phyloP scores from a whole-genome alignment of 2,113 vertebrate genomes.

The Chaetura pelagica region DNA sequence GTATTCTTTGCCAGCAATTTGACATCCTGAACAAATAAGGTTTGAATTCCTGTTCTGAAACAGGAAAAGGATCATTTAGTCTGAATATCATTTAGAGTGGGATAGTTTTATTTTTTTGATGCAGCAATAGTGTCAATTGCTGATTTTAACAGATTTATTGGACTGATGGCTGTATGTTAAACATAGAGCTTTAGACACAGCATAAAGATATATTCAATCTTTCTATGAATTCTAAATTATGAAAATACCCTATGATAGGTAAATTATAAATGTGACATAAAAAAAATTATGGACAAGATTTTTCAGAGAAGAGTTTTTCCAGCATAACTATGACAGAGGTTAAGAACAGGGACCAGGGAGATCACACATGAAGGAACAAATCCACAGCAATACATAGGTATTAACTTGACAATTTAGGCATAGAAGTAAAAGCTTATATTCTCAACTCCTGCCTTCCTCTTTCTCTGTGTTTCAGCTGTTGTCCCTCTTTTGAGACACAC shows the following conservation, averaged over 20 bases:
- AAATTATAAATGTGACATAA: not conserved
- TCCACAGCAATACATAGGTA: not conserved
- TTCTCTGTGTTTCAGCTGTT: not conserved
- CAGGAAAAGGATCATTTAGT: conserved; percentile 72
- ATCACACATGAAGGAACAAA: not conserved
- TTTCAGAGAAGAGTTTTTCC: not conserved
- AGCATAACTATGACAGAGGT: not conserved
- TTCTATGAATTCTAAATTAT: conserved; percentile 7
- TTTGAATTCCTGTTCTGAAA: conserved; percentile 66
- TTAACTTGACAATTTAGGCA: not conserved
- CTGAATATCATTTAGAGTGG: conserved; percentile 62
- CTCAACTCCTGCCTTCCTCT: not conserved
- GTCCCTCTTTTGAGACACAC: not conserved
- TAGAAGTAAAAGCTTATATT: not conserved
- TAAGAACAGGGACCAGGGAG: not conserved
- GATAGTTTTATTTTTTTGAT: conserved; percentile 57
- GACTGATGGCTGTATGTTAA: conserved; percentile 41
- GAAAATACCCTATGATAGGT: not conserved
- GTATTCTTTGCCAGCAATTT: conserved; percentile 45
- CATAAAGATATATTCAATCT: not conserved
- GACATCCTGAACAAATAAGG: conserved; percentile 68
- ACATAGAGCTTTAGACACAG: conserved; percentile 43
- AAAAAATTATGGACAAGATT: not conserved
- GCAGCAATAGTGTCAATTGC: conserved; percentile 33
- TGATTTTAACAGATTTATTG: conserved; percentile 59